A percentile compares a stretch with the other conserved stretches of the same genome.
These are phyloP conservation scores for Trichonephila clavipes DNA, from an alignment of 1,140 invertebrate genomes.

Conservation along the genomic window DNA sequence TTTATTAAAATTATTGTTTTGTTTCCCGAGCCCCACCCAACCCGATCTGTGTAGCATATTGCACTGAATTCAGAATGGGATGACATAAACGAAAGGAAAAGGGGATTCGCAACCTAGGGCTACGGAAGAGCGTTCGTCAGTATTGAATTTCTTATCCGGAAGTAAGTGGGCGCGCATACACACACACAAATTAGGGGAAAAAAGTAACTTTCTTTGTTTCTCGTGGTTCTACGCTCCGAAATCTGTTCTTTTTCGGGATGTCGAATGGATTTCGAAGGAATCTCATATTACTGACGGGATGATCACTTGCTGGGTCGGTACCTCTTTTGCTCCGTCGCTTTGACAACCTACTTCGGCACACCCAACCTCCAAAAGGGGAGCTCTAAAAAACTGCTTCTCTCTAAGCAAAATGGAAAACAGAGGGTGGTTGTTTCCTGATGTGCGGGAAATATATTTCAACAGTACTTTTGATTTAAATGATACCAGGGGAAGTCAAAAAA, in stretches of 20 bases:
- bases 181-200: slow-evolving; percentile 31
- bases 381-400: background rate
- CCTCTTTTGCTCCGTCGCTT: slow-evolving; percentile 21
- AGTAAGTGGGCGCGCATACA: slow-evolving; percentile 10
- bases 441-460: background rate
- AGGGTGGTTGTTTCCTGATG: no score
- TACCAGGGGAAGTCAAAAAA: no score
- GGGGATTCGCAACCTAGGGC: slow-evolving; percentile 44
- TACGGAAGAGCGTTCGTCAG: slow-evolving; percentile 53
- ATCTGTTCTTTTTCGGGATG: slow-evolving; percentile 44
- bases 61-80: background rate
- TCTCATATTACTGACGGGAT: slow-evolving; percentile 28
- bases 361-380: background rate
- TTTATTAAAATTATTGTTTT: background rate
- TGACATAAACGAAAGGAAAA: slow-evolving; percentile 19
- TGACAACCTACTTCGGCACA: background rate
- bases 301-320: slow-evolving; percentile 20
- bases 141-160: slow-evolving; percentile 42
- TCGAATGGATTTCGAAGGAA: slow-evolving; percentile 25
- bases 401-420: no score
- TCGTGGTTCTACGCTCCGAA: background rate
- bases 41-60: background rate
- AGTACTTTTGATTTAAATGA: no score
- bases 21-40: background rate
- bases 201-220: slow-evolving; percentile 58